Conservation (phyloP, 2,888 invertebrate genomes). For the Dinocampus coccinellae region DNA sequence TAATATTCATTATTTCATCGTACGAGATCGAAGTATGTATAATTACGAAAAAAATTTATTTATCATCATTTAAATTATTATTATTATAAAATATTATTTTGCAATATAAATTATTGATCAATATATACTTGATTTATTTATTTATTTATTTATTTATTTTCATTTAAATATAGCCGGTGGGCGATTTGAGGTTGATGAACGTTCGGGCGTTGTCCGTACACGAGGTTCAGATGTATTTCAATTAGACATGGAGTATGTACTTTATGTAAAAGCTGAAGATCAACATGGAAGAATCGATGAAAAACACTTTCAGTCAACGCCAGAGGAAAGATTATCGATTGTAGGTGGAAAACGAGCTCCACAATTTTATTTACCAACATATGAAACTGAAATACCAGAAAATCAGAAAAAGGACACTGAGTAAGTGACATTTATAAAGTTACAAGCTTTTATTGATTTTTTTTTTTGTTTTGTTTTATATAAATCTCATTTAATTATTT, state of each 20-base stretch:
- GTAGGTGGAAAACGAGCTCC: constrained; percentile 98
- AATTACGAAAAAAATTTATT: not conserved
- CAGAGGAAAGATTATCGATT: constrained; percentile 91
- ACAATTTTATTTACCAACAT: constrained; percentile 96
- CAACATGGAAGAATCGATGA: constrained; percentile 95
- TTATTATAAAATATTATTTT: too few species aligned
- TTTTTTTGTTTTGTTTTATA: too few species aligned
- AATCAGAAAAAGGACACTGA: constrained; percentile 97
- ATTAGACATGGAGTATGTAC: constrained; percentile 95
- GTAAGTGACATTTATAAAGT: too few species aligned
- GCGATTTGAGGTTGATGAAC: constrained; percentile 88
- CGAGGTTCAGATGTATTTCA: constrained; percentile 93
- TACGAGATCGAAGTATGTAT: constrained; percentile 82
- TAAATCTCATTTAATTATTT: too few species aligned
- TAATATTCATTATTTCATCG: constrained; percentile 96
- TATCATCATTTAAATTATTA: too few species aligned
- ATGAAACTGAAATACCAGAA: constrained; percentile 96
- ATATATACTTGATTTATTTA: too few species aligned
- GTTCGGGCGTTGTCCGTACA: constrained; percentile 92
- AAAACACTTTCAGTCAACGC: constrained; percentile 88
- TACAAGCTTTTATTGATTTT: too few species aligned
- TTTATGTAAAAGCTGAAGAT: constrained; percentile 96
- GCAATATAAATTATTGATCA: too few species aligned
- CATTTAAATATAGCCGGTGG: too few species aligned
- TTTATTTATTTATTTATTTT: too few species aligned